phyloP scores from a whole-genome alignment of 2,113 vertebrate species.

The Tragulus kanchil region DNA sequence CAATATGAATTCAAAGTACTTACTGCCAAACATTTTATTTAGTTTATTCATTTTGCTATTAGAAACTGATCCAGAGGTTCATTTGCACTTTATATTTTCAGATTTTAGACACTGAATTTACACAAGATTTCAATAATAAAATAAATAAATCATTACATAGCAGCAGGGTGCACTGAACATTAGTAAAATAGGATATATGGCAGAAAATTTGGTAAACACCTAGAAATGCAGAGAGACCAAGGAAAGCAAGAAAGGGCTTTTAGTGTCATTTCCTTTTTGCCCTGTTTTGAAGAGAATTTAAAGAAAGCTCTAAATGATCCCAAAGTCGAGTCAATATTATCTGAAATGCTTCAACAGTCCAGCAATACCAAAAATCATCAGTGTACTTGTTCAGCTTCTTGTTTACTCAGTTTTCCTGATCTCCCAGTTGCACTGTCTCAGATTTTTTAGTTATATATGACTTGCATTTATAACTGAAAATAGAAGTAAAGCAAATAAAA shows the following conservation, averaged over 20 bases:
- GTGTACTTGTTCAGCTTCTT: not conserved
- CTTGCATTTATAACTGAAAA: not conserved
- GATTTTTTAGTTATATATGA: not conserved
- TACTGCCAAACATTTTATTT: not conserved
- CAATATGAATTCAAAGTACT: not conserved
- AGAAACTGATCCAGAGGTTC: not conserved
- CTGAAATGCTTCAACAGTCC: not conserved
- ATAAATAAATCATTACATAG: not conserved
- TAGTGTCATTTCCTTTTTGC: not conserved
- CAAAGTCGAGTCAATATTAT: constrained; percentile 36
- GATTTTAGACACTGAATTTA: constrained; percentile 32
- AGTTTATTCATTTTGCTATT: constrained; percentile 7
- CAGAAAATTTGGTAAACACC: not conserved
- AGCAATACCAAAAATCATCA: not conserved
- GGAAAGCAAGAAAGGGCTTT: not conserved
- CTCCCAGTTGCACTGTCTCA: not conserved
- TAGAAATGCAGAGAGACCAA: not conserved
- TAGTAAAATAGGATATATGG: constrained; percentile 18
- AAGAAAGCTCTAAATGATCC: constrained; percentile 26
- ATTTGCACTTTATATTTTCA: constrained; percentile 52
- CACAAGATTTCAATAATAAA: constrained; percentile 42
- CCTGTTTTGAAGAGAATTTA: not conserved
- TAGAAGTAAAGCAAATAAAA: constrained; percentile 24
- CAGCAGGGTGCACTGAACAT: not conserved
- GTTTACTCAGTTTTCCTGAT: constrained; percentile 29